phyloP scores from a whole-genome alignment of 2,113 vertebrate species.

The Edolisoma coerulescens region DNA sequence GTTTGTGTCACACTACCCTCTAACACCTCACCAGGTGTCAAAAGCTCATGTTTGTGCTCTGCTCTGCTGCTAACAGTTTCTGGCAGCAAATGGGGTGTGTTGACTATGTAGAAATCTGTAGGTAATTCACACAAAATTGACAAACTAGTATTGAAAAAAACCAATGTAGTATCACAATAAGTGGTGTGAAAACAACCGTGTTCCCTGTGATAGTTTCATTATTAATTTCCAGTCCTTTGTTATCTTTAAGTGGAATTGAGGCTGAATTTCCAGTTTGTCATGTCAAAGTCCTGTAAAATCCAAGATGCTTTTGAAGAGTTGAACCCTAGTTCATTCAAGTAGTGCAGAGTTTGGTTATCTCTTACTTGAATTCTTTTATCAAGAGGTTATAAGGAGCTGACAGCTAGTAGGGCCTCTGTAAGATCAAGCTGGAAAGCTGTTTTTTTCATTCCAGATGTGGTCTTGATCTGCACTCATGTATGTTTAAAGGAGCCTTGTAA shows the following conservation, averaged over 20 bases:
- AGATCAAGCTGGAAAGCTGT: background rate
- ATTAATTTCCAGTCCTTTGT: background rate
- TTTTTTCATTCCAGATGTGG: conserved; percentile 5
- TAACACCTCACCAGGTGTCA: background rate
- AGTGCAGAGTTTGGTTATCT: background rate
- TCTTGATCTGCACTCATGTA: conserved; percentile 7
- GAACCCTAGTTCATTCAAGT: background rate
- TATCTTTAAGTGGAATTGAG: background rate
- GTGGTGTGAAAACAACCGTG: background rate
- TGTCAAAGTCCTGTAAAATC: background rate
- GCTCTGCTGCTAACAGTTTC: background rate
- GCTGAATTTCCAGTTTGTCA: background rate
- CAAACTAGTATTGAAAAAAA: background rate
- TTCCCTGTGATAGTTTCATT: background rate
- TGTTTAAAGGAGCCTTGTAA: conserved; percentile 37
- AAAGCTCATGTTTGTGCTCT: background rate
- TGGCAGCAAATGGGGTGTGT: background rate
- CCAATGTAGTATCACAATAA: background rate
- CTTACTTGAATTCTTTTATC: conserved; percentile 28
- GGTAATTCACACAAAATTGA: background rate
- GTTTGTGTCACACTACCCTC: background rate
- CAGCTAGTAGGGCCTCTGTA: conserved; percentile 1
- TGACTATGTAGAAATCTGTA: background rate
- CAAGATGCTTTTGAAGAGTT: background rate
- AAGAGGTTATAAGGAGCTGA: conserved; percentile 20